Evolutionary conservation across 2,113 vertebrate genomes (phyloP).

Genomic region (Rhinogobius similis): DNA sequence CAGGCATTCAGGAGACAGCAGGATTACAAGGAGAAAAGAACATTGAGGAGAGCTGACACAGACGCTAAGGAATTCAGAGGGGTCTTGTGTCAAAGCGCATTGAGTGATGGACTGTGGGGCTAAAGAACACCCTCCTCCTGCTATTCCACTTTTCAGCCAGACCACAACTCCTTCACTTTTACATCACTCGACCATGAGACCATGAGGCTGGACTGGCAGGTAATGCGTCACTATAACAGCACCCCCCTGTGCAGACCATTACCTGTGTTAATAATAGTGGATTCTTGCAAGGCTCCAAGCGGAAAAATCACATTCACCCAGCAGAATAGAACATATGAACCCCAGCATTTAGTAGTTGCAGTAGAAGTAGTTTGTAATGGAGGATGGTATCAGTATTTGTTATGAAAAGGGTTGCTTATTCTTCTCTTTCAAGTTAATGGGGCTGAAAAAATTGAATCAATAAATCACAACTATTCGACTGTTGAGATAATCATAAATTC

Average conservation of each 20-base stretch:
- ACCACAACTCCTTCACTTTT: constrained; percentile 17
- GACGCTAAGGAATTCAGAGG: constrained; percentile 35
- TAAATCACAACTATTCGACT: too few relatives aligned
- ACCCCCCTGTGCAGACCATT: constrained; percentile 28
- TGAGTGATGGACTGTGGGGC: constrained; percentile 48
- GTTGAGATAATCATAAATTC: too few relatives aligned
- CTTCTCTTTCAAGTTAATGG: background rate
- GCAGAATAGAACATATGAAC: background rate
- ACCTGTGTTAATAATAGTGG: constrained; percentile 33
- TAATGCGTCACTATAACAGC: constrained; percentile 27
- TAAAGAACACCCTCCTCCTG: constrained; percentile 24
- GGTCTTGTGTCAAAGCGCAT: constrained; percentile 54
- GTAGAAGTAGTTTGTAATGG: background rate
- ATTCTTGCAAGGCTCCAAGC: constrained; percentile 18
- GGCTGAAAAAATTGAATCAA: too few relatives aligned
- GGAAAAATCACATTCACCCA: background rate
- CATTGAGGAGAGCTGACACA: constrained; percentile 26
- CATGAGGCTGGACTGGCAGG: background rate
- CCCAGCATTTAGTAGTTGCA: background rate
- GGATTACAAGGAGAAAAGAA: constrained; percentile 25
- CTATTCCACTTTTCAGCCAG: constrained; percentile 42
- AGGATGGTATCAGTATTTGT: too few relatives aligned
- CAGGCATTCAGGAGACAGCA: constrained; percentile 19
- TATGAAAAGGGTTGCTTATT: background rate
- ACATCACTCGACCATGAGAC: constrained; percentile 8